Evolutionary conservation across 2,113 vertebrate genomes (phyloP).

Genomic region (Sinosuthora webbiana): DNA sequence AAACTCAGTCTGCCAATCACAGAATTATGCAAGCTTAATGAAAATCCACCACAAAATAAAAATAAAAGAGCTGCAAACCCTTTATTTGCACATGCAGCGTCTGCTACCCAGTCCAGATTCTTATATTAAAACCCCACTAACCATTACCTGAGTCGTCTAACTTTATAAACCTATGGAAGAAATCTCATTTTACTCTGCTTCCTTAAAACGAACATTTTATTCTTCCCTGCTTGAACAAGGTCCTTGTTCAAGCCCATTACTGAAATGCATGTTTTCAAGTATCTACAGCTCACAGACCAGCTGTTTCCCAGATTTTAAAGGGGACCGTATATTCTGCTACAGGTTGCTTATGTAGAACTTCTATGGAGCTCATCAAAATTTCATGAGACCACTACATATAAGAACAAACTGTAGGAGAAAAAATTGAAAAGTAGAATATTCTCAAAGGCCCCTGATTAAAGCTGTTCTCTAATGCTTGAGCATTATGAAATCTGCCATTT

Average conservation of each 20-base stretch:
- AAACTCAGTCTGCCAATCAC: neutral
- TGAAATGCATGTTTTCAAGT: neutral
- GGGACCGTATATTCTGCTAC: neutral
- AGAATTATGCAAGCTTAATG: neutral
- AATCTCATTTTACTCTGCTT: neutral
- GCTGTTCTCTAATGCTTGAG: neutral
- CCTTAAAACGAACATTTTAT: neutral
- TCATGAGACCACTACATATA: neutral
- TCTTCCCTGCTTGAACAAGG: neutral
- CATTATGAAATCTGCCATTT: neutral
- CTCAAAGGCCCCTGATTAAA: neutral
- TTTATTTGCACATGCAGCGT: neutral
- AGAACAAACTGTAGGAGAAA: neutral
- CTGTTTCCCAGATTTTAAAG: neutral
- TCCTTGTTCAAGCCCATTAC: neutral
- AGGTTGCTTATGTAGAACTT: neutral
- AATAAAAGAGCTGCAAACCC: neutral
- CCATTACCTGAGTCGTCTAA: neutral
- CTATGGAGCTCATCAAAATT: neutral
- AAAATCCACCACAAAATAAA: neutral
- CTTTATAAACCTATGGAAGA: neutral
- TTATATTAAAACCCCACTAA: neutral
- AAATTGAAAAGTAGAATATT: neutral
- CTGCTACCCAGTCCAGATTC: neutral
- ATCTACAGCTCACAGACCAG: neutral